Evolutionary conservation across 2,888 invertebrate species (phyloP).

Genomic region (Poecilus cupreus): DNA sequence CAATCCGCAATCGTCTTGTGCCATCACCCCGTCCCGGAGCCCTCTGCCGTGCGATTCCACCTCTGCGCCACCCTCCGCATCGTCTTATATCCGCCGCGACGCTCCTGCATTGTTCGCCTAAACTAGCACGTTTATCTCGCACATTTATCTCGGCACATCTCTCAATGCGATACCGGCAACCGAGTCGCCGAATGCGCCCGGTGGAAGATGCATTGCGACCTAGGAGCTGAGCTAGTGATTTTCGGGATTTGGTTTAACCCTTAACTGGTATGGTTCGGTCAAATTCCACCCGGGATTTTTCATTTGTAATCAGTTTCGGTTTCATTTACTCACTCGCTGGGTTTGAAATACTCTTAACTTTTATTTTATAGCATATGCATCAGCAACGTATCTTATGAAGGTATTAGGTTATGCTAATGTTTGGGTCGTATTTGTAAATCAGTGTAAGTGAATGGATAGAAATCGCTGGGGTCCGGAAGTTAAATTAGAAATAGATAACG

Average conservation of each 20-base stretch:
- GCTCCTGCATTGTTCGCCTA: slow-evolving; percentile 57
- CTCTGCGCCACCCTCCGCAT: neutral
- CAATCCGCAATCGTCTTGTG: slow-evolving; percentile 58
- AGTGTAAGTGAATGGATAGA: too few species aligned
- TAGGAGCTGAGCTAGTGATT: neutral
- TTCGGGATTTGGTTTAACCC: neutral
- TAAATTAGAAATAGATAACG: too few species aligned
- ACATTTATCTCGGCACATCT: slow-evolving; percentile 58
- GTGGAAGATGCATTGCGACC: neutral
- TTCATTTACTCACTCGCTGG: too few species aligned
- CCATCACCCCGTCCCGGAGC: slow-evolving; percentile 41
- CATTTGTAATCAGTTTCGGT: too few species aligned
- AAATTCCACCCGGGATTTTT: too few species aligned
- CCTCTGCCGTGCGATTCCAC: neutral
- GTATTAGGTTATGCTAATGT: too few species aligned
- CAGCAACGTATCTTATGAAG: too few species aligned
- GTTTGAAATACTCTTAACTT: too few species aligned
- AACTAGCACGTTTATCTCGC: slow-evolving; percentile 55
- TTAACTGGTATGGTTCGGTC: too few species aligned
- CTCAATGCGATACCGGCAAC: slow-evolving; percentile 42
- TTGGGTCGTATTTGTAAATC: too few species aligned
- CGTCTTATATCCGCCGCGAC: slow-evolving; percentile 43
- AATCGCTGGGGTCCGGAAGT: too few species aligned
- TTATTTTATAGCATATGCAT: too few species aligned
- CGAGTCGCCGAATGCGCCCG: neutral